Conservation (phyloP, 2,113 vertebrate genomes). For the Cyprinodon tularosa region DNA sequence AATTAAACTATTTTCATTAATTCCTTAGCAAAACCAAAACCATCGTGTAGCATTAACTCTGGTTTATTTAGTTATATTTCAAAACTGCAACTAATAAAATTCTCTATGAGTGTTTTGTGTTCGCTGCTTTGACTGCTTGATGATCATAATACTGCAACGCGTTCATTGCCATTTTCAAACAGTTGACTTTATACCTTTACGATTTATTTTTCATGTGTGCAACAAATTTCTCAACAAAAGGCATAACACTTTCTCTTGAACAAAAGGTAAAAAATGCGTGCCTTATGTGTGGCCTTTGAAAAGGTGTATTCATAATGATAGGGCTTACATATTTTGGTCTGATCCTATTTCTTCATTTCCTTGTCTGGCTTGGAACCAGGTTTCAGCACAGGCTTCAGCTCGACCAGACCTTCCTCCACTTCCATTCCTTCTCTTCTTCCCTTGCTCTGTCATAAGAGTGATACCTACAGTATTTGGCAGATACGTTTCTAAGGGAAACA, state of each 20-base stretch:
- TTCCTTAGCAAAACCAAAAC: too few species aligned
- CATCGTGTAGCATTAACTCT: not conserved
- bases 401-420: conserved; percentile 49
- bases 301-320: conserved; percentile 67
- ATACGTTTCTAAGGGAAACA: conserved; percentile 49
- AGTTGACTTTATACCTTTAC: conserved; percentile 28
- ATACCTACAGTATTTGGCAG: conserved; percentile 50
- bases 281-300: conserved; percentile 56
- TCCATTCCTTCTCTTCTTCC: conserved; percentile 33
- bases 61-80: not conserved
- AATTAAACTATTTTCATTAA: too few species aligned
- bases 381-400: conserved; percentile 54
- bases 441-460: conserved; percentile 51
- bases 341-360: conserved; percentile 85
- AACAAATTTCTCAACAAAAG: conserved; percentile 56
- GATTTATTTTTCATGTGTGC: conserved; percentile 26
- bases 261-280: conserved; percentile 47
- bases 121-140: not conserved
- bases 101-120: not conserved
- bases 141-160: not conserved
- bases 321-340: conserved; percentile 76
- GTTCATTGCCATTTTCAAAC: conserved; percentile 16
- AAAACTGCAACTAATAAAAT: not conserved
- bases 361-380: conserved; percentile 68
- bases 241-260: conserved; percentile 52